These are phyloP conservation scores for Parapsyche elsis DNA, from an alignment of 1,140 invertebrate species.

Conservation along the genomic window DNA sequence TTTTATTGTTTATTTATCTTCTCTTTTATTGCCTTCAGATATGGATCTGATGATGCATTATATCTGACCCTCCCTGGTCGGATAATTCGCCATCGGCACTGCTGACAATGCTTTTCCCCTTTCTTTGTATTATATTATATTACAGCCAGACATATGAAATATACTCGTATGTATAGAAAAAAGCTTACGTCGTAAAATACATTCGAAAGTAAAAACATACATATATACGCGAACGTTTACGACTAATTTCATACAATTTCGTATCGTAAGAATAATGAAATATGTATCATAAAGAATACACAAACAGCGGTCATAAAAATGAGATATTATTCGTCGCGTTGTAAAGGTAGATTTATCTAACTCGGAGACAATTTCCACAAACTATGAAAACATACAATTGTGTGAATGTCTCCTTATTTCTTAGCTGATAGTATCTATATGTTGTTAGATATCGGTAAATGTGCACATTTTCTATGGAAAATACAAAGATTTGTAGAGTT, in stretches of 20 bases:
- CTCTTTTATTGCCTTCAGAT: slow-evolving; percentile 48
- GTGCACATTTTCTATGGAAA: too few relatives aligned
- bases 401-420: too few relatives aligned
- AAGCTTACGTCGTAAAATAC: slow-evolving; percentile 19
- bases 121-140: background rate
- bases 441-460: too few relatives aligned
- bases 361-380: background rate
- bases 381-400: too few relatives aligned
- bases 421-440: too few relatives aligned
- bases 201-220: background rate
- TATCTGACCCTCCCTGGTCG: slow-evolving; percentile 42
- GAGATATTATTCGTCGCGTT: background rate
- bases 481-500: too few relatives aligned
- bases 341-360: slow-evolving; percentile 16
- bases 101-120: slow-evolving; percentile 41
- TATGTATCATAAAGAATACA: background rate
- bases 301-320: slow-evolving; percentile 12
- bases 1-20: slow-evolving; percentile 54
- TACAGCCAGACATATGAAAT: background rate
- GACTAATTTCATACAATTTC: slow-evolving; percentile 26
- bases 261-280: slow-evolving; percentile 24
- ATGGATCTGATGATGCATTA: slow-evolving; percentile 51
- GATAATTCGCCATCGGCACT: slow-evolving; percentile 41
- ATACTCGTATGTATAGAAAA: background rate
- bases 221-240: background rate